Conservation (phyloP, 2,888 invertebrate species). For the Diaperis boleti region DNA sequence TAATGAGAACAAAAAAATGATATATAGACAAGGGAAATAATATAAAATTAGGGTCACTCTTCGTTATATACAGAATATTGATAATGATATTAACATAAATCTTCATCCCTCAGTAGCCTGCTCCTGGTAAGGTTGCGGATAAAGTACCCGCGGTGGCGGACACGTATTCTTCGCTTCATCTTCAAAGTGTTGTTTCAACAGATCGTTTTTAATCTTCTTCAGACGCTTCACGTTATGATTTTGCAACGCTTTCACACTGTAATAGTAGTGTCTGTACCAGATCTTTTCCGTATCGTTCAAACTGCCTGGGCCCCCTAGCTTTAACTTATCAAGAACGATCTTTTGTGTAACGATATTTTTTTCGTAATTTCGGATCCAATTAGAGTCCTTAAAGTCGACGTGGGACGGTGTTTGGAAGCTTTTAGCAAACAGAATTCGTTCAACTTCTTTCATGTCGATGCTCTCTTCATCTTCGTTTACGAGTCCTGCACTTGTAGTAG, state of each 20-base stretch:
- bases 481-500: background rate
- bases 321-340: slow-evolving; percentile 3
- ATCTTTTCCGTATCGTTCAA: slow-evolving; percentile 40
- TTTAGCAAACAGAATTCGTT: slow-evolving; percentile 57
- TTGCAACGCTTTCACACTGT: slow-evolving; percentile 33
- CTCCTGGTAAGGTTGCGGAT: background rate
- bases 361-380: slow-evolving; percentile 40
- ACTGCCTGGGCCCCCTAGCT: background rate
- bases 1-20: too few species aligned
- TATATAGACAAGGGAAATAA: too few species aligned
- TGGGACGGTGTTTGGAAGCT: slow-evolving; percentile 46
- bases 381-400: slow-evolving; percentile 37
- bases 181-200: slow-evolving; percentile 37
- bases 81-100: too few species aligned
- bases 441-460: slow-evolving; percentile 44
- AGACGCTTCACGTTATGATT: slow-evolving; percentile 35
- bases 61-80: too few species aligned
- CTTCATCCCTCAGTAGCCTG: background rate
- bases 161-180: slow-evolving; percentile 33
- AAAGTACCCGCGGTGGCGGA: slow-evolving; percentile 26
- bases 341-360: slow-evolving; percentile 8
- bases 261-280: slow-evolving; percentile 42
- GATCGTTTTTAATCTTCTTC: slow-evolving; percentile 23
- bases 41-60: too few species aligned
- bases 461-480: slow-evolving; percentile 26